phyloP scores from a whole-genome alignment of 2,113 vertebrate genomes.

The Puffinus mauretanicus region DNA sequence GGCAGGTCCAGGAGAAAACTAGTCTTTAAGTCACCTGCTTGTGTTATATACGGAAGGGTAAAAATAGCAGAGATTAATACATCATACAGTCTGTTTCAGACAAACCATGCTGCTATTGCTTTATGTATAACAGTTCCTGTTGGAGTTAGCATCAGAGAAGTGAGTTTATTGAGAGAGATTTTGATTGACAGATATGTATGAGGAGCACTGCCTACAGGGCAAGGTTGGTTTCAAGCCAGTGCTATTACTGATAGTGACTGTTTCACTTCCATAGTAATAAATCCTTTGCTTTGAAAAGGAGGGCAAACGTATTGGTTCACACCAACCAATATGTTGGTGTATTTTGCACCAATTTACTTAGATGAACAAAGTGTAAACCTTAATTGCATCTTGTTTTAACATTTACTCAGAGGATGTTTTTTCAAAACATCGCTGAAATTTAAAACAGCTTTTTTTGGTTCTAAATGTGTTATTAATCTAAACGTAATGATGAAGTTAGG shows the following conservation, averaged over 20 bases:
- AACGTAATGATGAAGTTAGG: background rate
- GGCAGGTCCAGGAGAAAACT: background rate
- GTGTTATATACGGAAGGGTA: background rate
- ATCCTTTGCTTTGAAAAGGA: background rate
- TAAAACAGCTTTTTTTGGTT: background rate
- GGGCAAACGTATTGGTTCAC: background rate
- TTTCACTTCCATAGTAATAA: background rate
- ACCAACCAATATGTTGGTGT: background rate
- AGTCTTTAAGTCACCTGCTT: background rate
- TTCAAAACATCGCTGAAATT: background rate
- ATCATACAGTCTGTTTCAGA: background rate
- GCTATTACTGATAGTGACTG: background rate
- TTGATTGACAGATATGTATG: background rate
- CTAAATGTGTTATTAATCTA: background rate
- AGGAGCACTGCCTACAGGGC: background rate
- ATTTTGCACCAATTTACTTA: background rate
- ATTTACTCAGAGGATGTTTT: background rate
- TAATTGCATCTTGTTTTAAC: slow-evolving; percentile 11
- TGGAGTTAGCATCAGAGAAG: background rate
- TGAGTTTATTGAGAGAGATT: background rate
- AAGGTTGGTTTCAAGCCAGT: background rate
- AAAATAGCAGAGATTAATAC: background rate
- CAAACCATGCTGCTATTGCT: background rate
- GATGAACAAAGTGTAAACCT: background rate
- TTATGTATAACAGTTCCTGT: background rate